Base-by-base conservation (phyloP, 2,797 vertebrate genomes). In the Gobio occitaniae region DNA sequence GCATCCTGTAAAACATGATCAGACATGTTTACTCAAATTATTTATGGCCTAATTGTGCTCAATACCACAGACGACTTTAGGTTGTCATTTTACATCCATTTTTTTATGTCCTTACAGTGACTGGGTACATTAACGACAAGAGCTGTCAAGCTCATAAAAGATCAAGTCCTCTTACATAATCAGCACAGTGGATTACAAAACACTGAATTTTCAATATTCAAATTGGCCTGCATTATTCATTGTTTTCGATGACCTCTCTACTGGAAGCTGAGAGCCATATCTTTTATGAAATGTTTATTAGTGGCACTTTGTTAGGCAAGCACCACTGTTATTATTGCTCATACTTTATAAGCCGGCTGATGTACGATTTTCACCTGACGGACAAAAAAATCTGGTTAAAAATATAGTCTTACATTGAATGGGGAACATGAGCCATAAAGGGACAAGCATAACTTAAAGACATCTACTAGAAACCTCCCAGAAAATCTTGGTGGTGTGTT, bases 21-120 rank as follows among this genome's bases (percentile, higher is more conserved):
- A 69, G 61, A 36, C 54, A 81, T 66, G 72, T 80, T 86, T 52
- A 66, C 52, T 68, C 70, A 68, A 29, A 65, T 78, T 82, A 80
- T 56, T 70, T 78, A 69, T 54, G 48, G 50, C n/a, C 63, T 84
- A 69, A 84, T 36, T 77, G 63, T 3, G 15, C 70, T 65, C 13
- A 65, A 12, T 54, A 25, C 81, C 54, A 36, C 61, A 21, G n/a
- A 56, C 7, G 10, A 84, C 74, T 78, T 68, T 19, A 77, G 38
- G 61, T 56, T 36, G 41, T 65, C 19, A 61, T 50, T 48, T 69
- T 25, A 56, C 32, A 36, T 76, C 21, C 25, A 21, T 56, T 77
- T 75, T 52, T 29, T 2, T 2, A 74, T 13, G 21, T 54, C 48
- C 59, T 75, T 29, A 41, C 72, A 66, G 21, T 68, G 47, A 83